Evolutionary conservation across 2,888 invertebrate species (phyloP).

Genomic region (Tuta absoluta): DNA sequence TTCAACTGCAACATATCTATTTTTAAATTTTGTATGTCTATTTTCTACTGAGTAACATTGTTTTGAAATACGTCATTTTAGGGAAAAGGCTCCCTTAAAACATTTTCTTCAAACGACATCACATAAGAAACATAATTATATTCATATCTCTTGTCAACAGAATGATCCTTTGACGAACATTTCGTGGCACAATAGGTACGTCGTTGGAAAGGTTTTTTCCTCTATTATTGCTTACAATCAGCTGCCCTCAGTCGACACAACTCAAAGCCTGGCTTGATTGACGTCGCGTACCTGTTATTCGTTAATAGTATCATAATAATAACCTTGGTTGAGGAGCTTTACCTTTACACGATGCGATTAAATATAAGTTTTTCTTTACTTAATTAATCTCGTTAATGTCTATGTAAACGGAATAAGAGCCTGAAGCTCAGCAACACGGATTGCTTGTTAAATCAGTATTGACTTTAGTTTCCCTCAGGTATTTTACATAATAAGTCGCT

Average conservation of each 20-base stretch:
- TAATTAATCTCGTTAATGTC: too few species aligned
- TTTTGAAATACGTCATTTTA: too few species aligned
- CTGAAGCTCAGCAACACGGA: too few species aligned
- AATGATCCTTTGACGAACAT: neutral
- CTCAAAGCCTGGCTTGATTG: neutral
- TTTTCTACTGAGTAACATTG: too few species aligned
- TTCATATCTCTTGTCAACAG: conserved; percentile 1
- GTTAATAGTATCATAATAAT: neutral
- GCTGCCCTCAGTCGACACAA: conserved; percentile 22
- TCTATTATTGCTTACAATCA: conserved; percentile 30
- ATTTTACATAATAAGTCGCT: too few species aligned
- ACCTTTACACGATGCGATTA: neutral
- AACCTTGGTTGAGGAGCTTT: neutral
- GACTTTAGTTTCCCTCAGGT: too few species aligned
- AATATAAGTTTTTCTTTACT: neutral
- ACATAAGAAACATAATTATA: conserved; percentile 11
- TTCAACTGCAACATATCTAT: too few species aligned
- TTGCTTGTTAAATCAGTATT: too few species aligned
- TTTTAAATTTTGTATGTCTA: too few species aligned
- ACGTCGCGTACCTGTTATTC: neutral
- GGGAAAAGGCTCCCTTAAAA: too few species aligned
- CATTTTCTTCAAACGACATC: conserved; percentile 25
- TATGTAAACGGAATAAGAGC: too few species aligned
- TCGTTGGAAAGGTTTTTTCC: conserved; percentile 21
- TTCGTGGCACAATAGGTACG: conserved; percentile 21